Base-by-base conservation (phyloP, 2,888 invertebrate genomes). In the Amorpha juglandis region DNA sequence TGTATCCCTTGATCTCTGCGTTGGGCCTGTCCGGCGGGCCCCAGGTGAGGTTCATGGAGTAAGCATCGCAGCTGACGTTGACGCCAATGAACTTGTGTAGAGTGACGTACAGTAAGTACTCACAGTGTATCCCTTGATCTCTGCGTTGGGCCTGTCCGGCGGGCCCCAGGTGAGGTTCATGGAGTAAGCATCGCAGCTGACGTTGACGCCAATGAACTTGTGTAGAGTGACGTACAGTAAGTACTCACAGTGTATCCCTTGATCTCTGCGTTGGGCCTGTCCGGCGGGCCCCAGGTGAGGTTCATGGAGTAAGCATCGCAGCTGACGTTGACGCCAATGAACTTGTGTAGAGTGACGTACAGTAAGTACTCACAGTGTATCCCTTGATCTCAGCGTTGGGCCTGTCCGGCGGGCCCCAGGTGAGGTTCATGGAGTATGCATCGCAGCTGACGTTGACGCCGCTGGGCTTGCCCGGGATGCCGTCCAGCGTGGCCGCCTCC, bases 401-500 rank as follows among this genome's bases (percentile, higher is more conserved):
- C 67, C 95, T 94, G 9, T 89, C 82, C 0, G 98, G 98, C 0
- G 95, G 94, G 64, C 94, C 94, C 98, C 98, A 98, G 0, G 94
- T 94, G 1, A 97, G 95, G 68, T 93, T 94, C 50, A 98, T 95
- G 71, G 79, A 82, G 47, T 85, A 81, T 14, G 77, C 78, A 9
- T 91, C 91, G 81, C 98, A 98, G n/a, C 92, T 88, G 0, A 96
- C 94, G 7, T 90, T 87, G 0, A 97, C 94, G 80, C 96, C 95
- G 70, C 94, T 94, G 0, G 97, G 97, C 67, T 96, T 95, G 53
- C 96, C 96, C 0, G 97, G 95, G 14, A 95, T 95, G 2, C 98
- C 98, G 83, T 98, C 98, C 90, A 97, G 94, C 0, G 98, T 98
- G 0, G 96, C 96, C 0, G 97, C 98, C 80, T 96, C 96, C 71